Evolutionary conservation across 2,888 invertebrate species (phyloP), one percentile per base, ranked within the genome.

Genomic region (Andrena chrysosceles): DNA sequence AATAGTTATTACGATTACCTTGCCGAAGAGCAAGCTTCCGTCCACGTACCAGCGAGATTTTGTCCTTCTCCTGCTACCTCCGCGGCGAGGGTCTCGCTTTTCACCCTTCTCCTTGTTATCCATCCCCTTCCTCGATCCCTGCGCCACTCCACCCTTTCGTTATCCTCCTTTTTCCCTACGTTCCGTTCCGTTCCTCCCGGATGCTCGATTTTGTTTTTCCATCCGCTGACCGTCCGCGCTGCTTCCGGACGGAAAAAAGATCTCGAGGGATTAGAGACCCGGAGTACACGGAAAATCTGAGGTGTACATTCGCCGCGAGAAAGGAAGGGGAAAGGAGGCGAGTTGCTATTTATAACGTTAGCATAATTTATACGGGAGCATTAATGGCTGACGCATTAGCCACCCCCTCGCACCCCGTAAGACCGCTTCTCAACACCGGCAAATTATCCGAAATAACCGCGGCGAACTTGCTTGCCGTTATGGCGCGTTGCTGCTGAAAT

Each of bases 1-100:
- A 85, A 89, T 91, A 90, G 90, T 91, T 90, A 91, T 91, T 90
- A 89, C 91, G 89, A 90, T 91, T 90, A 89, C 85, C 82, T 73
- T 69, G 72, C 66, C 77, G 52, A 79, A 66, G 49, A 54, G 56
- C 60, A 56, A 74, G 64, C 81, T 83, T 69, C 81, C 80, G 63
- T 49, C 68, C 70, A 67, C 68, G 56, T 78, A 69, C 35, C 69
- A 33, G 29, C 54, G 78, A 81, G 79, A 80, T 84, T 82, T 79
- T 56, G 67, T 72, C 69, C 60, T 72, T 56, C 49, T 52, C 35
- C 67, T 16, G 8, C 33, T 13, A 31, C 73, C 35, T 13, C 56
- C 23, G 23, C 26, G 33, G 3, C n/a, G 0, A 7, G 23, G 23
- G 13, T 20, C n/a, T 29, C n/a, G 31, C 10, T 29, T 33, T 16